Percentiles rank a stretch among this genome's conserved stretches.
Conservation (phyloP, 2,888 invertebrate genomes). For the Nebria brevicollis region DNA sequence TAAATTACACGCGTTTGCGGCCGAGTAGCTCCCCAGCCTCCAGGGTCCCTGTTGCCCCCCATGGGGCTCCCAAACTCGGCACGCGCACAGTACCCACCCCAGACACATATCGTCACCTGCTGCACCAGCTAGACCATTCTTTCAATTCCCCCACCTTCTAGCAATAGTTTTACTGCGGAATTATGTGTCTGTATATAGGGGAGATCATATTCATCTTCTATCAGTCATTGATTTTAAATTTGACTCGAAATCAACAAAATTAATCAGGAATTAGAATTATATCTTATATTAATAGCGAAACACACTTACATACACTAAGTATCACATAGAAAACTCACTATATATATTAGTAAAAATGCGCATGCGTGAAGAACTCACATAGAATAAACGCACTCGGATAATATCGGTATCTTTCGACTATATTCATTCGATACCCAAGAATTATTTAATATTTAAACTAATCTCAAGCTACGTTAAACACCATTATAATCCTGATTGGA, state of each 20-base stretch:
- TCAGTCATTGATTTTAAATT: conserved; percentile 36
- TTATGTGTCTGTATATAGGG: not conserved
- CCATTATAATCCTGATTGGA: not conserved
- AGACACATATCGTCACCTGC: conserved; percentile 31
- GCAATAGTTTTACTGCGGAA: not conserved
- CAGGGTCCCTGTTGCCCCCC: conserved; percentile 4
- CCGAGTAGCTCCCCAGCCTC: conserved; percentile 27
- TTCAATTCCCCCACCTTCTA: conserved; percentile 3
- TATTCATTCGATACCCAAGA: not conserved
- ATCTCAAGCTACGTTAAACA: not conserved
- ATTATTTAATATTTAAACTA: not conserved
- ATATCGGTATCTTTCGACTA: no score
- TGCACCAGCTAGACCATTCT: not conserved
- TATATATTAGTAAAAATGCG: no score
- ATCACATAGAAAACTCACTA: no score
- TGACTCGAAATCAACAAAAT: conserved; percentile 17
- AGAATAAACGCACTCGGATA: no score
- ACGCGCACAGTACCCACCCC: conserved; percentile 20
- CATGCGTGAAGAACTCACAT: no score
- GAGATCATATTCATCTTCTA: conserved; percentile 31
- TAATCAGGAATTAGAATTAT: no score
- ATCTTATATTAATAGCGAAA: no score
- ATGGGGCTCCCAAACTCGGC: conserved; percentile 3
- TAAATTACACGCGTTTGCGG: conserved; percentile 45
- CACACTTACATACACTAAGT: no score